Conservation (phyloP, 2,888 invertebrate species). For the Amphipoea lucens region DNA sequence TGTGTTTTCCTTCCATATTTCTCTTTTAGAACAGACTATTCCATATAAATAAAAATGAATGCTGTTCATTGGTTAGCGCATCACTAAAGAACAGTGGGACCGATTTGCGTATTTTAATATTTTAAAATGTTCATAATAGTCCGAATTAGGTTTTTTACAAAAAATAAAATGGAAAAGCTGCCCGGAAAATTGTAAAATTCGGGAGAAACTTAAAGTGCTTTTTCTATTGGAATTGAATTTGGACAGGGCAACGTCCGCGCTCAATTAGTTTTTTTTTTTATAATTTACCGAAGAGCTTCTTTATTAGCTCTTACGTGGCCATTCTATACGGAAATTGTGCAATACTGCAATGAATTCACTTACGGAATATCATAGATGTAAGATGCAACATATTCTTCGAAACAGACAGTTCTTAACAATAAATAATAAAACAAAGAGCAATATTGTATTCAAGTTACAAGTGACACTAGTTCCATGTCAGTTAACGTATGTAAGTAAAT, state of each 20-base stretch:
- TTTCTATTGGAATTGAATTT: not conserved
- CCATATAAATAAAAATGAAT: too few relatives aligned
- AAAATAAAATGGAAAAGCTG: too few relatives aligned
- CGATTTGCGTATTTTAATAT: not conserved
- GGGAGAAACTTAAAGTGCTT: not conserved
- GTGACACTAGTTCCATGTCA: conserved; percentile 32
- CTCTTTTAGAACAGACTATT: too few relatives aligned
- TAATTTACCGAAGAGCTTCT: not conserved
- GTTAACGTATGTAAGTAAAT: conserved; percentile 51
- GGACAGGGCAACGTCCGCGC: not conserved
- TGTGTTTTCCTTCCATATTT: too few relatives aligned
- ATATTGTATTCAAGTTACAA: conserved; percentile 36
- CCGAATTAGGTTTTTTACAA: not conserved
- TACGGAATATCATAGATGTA: not conserved
- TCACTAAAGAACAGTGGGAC: not conserved
- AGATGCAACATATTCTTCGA: not conserved
- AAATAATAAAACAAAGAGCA: conserved; percentile 38
- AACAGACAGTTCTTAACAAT: not conserved
- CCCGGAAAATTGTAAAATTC: not conserved
- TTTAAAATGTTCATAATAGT: not conserved
- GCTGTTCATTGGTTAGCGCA: not conserved
- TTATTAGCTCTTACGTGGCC: too few relatives aligned
- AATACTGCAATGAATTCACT: not conserved
- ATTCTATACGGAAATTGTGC: not conserved
- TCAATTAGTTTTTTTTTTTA: too few relatives aligned